Evolutionary conservation across 1,140 invertebrate genomes (phyloP), one percentile per base, ranked within the genome.

Genomic region (Proales similis): DNA sequence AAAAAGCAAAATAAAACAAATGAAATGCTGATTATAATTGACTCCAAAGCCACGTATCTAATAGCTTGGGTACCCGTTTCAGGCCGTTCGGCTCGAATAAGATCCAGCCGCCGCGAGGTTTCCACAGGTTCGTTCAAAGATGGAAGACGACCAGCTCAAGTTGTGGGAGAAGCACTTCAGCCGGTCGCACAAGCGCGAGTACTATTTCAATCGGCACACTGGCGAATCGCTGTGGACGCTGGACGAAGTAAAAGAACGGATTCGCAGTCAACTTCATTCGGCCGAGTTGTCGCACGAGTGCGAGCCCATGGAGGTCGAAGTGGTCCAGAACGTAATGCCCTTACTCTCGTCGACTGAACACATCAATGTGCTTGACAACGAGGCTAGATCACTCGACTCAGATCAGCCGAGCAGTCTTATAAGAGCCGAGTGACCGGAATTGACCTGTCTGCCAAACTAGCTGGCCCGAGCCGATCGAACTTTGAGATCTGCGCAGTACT

Each of bases 181-280:
- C 32, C 6, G 30, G 11, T 42, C 33, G 2, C 27, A 20, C 11
- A n/a, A 57, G 45, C 11, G 51, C 7, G 20, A 42, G 17, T 57
- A 57, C 32, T 57, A 42, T 42, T 57, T 57, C 30, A 57, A 57
- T 57, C 4, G 27, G 32, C 39, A 42, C 27, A 17, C 33, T 4
- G 51, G 51, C 11, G 51, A 57, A 6, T 57, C 51, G 2, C 27
- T 57, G 17, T 57, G 51, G 51, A 57, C 51, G 29, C 30, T 24
- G 20, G 51, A 57, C 30, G 51, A 57, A 42, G 51, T 57, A n/a
- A 20, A 38, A 38, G 12, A 38, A 3, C 22, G 12, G 4, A 42
- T 57, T 19, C 26, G 7, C 30, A 22, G 32, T 27, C n/a, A 22
- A 3, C 6, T 42, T 1, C 39, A 57, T 46, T n/a, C n/a, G n/a